Evolutionary conservation across 2,797 vertebrate species (phyloP), one percentile per base, ranked within the genome.

Genomic region (Pipistrellus nathusii): DNA sequence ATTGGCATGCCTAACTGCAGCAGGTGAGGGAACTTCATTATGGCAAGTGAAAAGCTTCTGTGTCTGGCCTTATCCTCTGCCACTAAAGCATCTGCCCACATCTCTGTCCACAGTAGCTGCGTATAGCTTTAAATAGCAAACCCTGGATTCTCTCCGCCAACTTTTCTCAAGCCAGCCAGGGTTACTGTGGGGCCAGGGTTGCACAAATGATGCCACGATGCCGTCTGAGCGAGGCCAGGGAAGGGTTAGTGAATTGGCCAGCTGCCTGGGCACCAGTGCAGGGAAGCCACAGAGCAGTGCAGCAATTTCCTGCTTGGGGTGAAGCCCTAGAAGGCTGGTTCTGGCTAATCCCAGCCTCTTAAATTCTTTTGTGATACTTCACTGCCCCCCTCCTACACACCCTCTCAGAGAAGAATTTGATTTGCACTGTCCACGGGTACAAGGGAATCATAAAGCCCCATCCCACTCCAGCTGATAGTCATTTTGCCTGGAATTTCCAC

Each of bases 101-200:
- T 95, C 91, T 75, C 48, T 35, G 44, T 62, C 62, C 89, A 83
- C 75, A 69, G 94, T 94, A 95, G 95, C 92, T 92, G 80, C 96
- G 94, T 96, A 93, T 89, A 89, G 91, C 80, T 96, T 96, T 96
- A 95, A 97, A 94, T 96, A 97, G 96, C 92, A 87, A 46, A 35
- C 30, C 27, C 84, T 46, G 27, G 66, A 44, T 64, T 66, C 62
- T 59, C 11, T 76, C 85, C 90, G 96, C 95, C 96, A 96, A n/a
- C 77, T 89, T 51, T 81, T 44, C 27, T 85, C 64, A 55, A 85
- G 92, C 94, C 87, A 92, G 94, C 94, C 90, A 95, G 94, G 96
- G 93, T 96, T 95, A 97, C 8, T 0, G 17, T 89, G 92, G 93
- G 96, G 96, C 95, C 95, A 91, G 84, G 64, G 68, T 91, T 92